These are phyloP conservation scores for Polyergus mexicanus DNA, from an alignment of 1,140 invertebrate genomes.

Conservation along the genomic window DNA sequence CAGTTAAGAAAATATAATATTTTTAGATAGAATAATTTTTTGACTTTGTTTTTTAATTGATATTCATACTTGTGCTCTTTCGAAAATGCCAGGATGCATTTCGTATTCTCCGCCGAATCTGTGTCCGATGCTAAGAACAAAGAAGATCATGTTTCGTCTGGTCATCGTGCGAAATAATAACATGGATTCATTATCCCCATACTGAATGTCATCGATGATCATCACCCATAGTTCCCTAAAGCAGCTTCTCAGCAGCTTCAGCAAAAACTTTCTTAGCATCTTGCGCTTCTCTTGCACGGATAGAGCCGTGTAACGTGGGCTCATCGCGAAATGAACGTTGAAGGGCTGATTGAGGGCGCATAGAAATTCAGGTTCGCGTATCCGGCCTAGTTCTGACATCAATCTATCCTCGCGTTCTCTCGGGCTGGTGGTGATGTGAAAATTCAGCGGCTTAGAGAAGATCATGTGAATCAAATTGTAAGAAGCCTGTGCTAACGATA, in stretches of 20 bases:
- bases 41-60: not conserved
- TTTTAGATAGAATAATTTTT: not conserved
- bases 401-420: slow-evolving; percentile 85
- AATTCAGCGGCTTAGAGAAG: slow-evolving; percentile 83
- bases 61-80: slow-evolving; percentile 75
- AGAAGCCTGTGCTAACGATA: slow-evolving; percentile 77
- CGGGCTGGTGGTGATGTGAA: slow-evolving; percentile 77
- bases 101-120: slow-evolving; percentile 70
- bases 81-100: slow-evolving; percentile 67
- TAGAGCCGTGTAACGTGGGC: slow-evolving; percentile 75
- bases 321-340: slow-evolving; percentile 86
- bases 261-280: slow-evolving; percentile 81
- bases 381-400: slow-evolving; percentile 75
- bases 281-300: slow-evolving; percentile 77
- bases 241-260: slow-evolving; percentile 75
- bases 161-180: slow-evolving; percentile 83
- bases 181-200: slow-evolving; percentile 87
- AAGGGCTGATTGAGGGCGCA: slow-evolving; percentile 87
- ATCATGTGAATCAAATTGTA: slow-evolving; percentile 84
- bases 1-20: too few relatives aligned
- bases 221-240: slow-evolving; percentile 86
- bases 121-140: slow-evolving; percentile 79
- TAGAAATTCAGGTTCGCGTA: slow-evolving; percentile 81
- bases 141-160: slow-evolving; percentile 76
- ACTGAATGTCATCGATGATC: slow-evolving; percentile 87